Evolutionary conservation across 2,888 invertebrate genomes (phyloP).

Genomic region (Oligia latruncula): DNA sequence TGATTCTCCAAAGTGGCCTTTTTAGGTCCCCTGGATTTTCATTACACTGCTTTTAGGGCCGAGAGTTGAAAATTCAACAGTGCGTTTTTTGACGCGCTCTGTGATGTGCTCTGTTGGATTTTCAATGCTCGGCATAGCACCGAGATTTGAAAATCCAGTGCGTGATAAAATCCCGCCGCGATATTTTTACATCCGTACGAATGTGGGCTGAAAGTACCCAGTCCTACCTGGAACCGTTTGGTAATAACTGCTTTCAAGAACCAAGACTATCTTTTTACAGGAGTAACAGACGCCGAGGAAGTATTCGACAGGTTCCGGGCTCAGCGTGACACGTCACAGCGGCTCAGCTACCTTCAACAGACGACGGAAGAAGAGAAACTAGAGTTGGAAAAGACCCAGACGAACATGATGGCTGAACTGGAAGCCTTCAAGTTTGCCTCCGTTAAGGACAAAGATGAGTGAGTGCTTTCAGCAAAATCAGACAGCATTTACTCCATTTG

Average conservation of each 20-base stretch:
- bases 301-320: constrained; percentile 93
- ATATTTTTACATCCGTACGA: no score
- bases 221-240: background rate
- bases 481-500: background rate
- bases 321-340: constrained; percentile 93
- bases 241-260: background rate
- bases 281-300: constrained; percentile 93
- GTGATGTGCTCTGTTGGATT: background rate
- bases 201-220: no score
- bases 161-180: background rate
- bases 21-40: background rate
- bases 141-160: background rate
- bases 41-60: background rate
- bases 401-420: constrained; percentile 91
- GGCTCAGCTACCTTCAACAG: constrained; percentile 92
- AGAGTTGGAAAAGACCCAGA: constrained; percentile 92
- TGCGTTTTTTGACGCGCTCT: background rate
- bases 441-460: constrained; percentile 95
- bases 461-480: constrained; percentile 71
- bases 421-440: constrained; percentile 95
- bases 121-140: background rate
- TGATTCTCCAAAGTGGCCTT: no score
- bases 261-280: constrained; percentile 76
- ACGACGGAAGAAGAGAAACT: constrained; percentile 94
- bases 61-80: background rate